phyloP scores from a whole-genome alignment of 2,888 invertebrate species.

The Acheta domesticus region DNA sequence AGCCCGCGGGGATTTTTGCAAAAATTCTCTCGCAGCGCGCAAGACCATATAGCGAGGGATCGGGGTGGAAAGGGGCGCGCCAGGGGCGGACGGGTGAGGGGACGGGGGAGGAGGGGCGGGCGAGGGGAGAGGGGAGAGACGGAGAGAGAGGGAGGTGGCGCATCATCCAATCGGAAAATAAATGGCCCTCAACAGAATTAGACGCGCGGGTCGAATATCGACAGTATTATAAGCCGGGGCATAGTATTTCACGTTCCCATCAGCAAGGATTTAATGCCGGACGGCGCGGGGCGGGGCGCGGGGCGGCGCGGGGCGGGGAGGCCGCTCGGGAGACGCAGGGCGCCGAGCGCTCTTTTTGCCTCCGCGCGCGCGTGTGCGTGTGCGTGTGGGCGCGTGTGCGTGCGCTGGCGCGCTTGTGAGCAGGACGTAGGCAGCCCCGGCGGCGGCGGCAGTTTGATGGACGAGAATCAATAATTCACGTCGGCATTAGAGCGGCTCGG shows the following conservation, averaged over 20 bases:
- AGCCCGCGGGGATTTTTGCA: not conserved
- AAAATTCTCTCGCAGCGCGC: not conserved
- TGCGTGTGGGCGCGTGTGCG: not conserved
- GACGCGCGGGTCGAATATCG: constrained; percentile 27
- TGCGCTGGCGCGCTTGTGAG: not conserved
- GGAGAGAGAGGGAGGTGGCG: not conserved
- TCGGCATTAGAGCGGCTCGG: constrained; percentile 34
- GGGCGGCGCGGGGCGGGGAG: not conserved
- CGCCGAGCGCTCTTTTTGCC: constrained; percentile 19
- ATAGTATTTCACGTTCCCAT: constrained; percentile 32
- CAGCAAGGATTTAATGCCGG: constrained; percentile 31
- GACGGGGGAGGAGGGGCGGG: not conserved
- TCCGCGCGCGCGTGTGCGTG: not conserved
- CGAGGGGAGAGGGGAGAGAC: not conserved
- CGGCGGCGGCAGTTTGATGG: constrained; percentile 34
- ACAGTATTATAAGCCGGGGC: constrained; percentile 22
- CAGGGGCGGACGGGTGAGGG: not conserved
- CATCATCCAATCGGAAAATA: constrained; percentile 26
- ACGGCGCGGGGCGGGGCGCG: not conserved
- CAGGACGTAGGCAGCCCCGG: not conserved
- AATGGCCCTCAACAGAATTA: constrained; percentile 28
- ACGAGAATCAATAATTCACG: constrained; percentile 36
- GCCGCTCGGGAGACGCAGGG: not conserved
- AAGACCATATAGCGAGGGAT: not conserved
- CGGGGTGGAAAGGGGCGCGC: not conserved